phyloP scores from a whole-genome alignment of 2,888 invertebrate species.

The Agrochola circellaris region DNA sequence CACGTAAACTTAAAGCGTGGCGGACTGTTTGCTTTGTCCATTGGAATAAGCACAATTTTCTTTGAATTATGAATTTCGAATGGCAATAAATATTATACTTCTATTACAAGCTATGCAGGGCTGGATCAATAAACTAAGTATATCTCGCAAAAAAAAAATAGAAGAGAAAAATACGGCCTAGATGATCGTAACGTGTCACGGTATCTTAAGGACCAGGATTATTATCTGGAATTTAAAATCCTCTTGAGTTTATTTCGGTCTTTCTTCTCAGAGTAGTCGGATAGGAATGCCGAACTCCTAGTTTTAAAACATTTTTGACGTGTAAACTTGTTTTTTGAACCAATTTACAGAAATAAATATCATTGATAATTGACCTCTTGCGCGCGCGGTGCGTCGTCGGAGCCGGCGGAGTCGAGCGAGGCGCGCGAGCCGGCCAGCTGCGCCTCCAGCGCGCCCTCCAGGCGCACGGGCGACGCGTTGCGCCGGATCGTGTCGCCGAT shows the following conservation, averaged over 20 bases:
- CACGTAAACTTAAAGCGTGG: neutral
- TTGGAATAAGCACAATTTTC: neutral
- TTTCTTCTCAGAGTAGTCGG: neutral
- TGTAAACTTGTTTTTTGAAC: no score
- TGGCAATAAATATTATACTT: neutral
- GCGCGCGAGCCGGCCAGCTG: conserved; percentile 93
- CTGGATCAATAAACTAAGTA: neutral
- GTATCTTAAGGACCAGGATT: neutral
- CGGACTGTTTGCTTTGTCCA: neutral
- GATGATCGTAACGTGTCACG: neutral
- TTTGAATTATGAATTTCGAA: neutral
- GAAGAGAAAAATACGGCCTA: neutral
- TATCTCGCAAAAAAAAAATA: neutral
- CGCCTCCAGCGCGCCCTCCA: conserved; percentile 89
- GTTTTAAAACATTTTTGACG: neutral
- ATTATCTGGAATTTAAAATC: no score
- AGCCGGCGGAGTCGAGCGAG: conserved; percentile 94
- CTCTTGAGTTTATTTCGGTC: neutral
- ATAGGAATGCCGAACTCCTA: neutral
- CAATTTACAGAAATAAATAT: neutral
- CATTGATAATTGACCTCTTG: neutral
- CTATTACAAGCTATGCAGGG: neutral
- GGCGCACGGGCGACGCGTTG: conserved; percentile 97
- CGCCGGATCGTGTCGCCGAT: conserved; percentile 98
- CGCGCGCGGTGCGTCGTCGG: conserved; percentile 79